These are phyloP conservation scores for Paguma larvata DNA, from an alignment of 2,797 vertebrate species.

Conservation along the genomic window DNA sequence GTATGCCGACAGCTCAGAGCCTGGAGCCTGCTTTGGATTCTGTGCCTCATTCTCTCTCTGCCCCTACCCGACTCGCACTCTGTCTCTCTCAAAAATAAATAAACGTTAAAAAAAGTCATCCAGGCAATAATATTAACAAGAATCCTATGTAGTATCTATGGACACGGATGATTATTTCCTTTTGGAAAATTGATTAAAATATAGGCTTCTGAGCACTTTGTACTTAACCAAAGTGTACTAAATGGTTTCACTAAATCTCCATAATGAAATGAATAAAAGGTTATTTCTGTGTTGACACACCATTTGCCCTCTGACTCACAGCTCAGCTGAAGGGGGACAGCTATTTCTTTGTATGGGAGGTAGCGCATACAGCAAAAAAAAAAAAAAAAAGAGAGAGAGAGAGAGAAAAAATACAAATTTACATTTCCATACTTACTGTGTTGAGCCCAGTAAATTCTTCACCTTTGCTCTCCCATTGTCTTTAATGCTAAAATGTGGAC, in stretches of 20 bases:
- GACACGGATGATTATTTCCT: not conserved
- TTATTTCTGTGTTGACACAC: not conserved
- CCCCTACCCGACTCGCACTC: no score
- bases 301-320: not conserved
- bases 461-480: not conserved
- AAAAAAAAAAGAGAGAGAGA: no score
- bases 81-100: no score
- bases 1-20: no score
- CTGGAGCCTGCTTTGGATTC: no score
- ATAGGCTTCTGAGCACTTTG: not conserved
- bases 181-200: not conserved
- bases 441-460: not conserved
- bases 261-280: conserved; percentile 13
- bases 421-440: not conserved
- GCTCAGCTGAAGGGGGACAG: not conserved
- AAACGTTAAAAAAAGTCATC: no score
- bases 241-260: not conserved
- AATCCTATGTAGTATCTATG: not conserved
- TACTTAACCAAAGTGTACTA: not conserved
- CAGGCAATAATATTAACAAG: not conserved
- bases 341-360: not conserved
- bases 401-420: not conserved
- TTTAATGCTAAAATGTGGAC: not conserved
- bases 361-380: not conserved
- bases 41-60: no score